phyloP scores from a whole-genome alignment of 2,888 invertebrate genomes.

The Drosophila buzzatii region DNA sequence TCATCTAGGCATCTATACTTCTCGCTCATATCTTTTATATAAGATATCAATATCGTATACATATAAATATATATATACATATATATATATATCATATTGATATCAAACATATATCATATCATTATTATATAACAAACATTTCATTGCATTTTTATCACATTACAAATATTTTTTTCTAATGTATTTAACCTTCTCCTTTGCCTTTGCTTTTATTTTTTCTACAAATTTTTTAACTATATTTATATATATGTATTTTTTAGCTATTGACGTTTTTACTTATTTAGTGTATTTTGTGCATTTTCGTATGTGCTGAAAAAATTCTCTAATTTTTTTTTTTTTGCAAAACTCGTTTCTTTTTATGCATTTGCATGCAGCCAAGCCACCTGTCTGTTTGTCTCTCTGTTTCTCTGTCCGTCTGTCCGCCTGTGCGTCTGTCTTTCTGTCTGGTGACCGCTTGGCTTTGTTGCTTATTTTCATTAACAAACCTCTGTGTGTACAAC shows the following conservation, averaged over 20 bases:
- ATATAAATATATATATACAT: no score
- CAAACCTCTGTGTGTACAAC: conserved; percentile 73
- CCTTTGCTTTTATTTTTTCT: not conserved
- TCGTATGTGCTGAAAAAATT: conserved; percentile 73
- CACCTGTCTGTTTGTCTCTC: conserved; percentile 24
- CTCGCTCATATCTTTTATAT: no score
- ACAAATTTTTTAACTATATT: not conserved
- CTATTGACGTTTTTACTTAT: conserved; percentile 79
- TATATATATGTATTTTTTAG: conserved; percentile 18
- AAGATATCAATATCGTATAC: no score
- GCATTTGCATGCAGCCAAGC: conserved; percentile 59
- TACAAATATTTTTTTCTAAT: not conserved
- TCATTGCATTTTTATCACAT: not conserved
- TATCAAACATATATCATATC: no score
- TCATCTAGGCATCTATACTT: no score
- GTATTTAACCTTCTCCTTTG: not conserved
- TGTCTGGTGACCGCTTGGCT: conserved; percentile 66
- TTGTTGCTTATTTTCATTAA: conserved; percentile 81
- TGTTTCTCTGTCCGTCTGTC: conserved; percentile 3
- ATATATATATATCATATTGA: no score
- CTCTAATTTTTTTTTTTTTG: conserved; percentile 55
- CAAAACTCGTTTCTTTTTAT: conserved; percentile 53
- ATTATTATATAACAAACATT: no score
- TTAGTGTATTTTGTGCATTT: conserved; percentile 79
- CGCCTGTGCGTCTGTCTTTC: conserved; percentile 16